Conservation (phyloP, 2,113 vertebrate genomes). For the Dascyllus trimaculatus region DNA sequence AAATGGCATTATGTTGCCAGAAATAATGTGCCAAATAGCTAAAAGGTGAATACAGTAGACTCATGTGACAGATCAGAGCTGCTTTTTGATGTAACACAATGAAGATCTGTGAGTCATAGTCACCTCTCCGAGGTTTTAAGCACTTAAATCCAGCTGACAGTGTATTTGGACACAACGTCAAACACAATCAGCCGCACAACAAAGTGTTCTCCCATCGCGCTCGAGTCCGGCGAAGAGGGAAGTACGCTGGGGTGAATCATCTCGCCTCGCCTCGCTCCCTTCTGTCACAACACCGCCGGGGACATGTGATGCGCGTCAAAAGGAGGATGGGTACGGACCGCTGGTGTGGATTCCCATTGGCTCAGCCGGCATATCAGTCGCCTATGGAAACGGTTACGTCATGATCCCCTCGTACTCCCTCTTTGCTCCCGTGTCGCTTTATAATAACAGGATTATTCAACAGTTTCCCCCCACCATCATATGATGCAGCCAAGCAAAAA, state of each 20-base stretch:
- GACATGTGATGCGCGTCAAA: constrained; percentile 83
- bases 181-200: neutral
- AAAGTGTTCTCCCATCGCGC: no score
- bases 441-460: constrained; percentile 76
- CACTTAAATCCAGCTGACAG: neutral
- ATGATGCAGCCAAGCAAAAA: constrained; percentile 39
- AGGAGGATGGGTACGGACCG: constrained; percentile 74
- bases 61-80: neutral
- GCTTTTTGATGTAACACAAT: neutral
- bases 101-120: neutral
- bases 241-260: neutral
- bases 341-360: constrained; percentile 84
- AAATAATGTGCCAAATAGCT: neutral
- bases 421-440: constrained; percentile 60
- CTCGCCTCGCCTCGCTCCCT: constrained; percentile 30
- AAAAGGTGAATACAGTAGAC: no score
- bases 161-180: neutral
- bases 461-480: constrained; percentile 28
- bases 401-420: constrained; percentile 66
- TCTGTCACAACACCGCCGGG: constrained; percentile 76
- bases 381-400: constrained; percentile 86
- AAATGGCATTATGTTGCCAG: neutral
- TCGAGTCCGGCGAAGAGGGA: constrained; percentile 46
- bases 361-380: constrained; percentile 80
- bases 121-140: neutral